A percentile compares a stretch with the other conserved stretches of the same genome.
Evolutionary conservation across 2,797 vertebrate species (phyloP).

Genomic region (Leontocebus nigricollis): DNA sequence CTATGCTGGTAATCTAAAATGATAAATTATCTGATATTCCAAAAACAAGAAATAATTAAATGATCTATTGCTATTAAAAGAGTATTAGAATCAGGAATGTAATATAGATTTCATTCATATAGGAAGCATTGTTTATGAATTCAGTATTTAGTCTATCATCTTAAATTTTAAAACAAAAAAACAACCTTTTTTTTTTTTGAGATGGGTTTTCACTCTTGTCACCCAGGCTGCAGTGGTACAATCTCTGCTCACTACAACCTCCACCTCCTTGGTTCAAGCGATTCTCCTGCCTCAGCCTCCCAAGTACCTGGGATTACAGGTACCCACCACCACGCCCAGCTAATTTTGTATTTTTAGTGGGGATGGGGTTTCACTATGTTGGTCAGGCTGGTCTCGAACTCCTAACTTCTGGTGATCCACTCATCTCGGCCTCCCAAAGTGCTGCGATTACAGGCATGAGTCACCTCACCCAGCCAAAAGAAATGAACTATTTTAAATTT

Average conservation of each 20-base stretch:
- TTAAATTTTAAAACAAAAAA: constrained; percentile 8
- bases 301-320: background rate
- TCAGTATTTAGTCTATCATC: background rate
- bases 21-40: background rate
- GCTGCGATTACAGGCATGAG: background rate
- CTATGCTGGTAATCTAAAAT: background rate
- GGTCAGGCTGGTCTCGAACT: background rate
- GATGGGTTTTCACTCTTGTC: background rate
- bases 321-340: background rate
- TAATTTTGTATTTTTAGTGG: background rate
- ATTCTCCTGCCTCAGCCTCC: background rate
- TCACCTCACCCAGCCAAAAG: background rate
- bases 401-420: background rate
- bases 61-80: background rate
- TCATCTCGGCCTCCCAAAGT: background rate
- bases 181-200: background rate
- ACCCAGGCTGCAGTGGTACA: background rate
- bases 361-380: background rate
- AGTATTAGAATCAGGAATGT: background rate
- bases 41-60: constrained; percentile 27
- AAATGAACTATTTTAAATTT: background rate
- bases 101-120: background rate
- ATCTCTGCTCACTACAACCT: background rate
- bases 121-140: background rate
- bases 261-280: background rate